Evolutionary conservation across 2,888 invertebrate species (phyloP).

Genomic region (Helobdella robusta): DNA sequence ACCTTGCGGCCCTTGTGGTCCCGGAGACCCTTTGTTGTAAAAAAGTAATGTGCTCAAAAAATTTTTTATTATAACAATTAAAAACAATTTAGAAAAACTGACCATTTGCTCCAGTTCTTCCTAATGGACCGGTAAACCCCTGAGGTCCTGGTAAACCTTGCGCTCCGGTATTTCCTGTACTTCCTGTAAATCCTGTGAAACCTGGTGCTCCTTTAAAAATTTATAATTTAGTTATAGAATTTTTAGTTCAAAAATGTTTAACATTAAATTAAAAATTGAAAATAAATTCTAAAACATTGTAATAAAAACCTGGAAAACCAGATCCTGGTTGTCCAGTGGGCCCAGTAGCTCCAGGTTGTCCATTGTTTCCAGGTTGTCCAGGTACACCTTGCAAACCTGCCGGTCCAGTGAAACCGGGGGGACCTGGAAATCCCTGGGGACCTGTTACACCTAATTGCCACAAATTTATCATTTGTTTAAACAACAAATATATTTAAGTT

Average conservation of each 20-base stretch:
- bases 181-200: conserved; percentile 25
- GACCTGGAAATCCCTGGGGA: conserved; percentile 7
- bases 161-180: conserved; percentile 26
- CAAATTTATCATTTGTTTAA: too few relatives aligned
- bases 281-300: neutral
- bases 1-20: conserved; percentile 22
- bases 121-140: conserved; percentile 21
- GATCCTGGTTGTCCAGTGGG: conserved; percentile 24
- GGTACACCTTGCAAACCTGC: conserved; percentile 13
- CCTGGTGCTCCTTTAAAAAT: conserved; percentile 29
- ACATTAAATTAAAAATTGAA: conserved; percentile 3
- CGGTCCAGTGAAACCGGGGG: neutral
- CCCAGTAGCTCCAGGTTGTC: conserved; percentile 21
- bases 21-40: too few relatives aligned
- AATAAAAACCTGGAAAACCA: neutral
- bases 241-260: too few relatives aligned
- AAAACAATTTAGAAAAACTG: too few relatives aligned
- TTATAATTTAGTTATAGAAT: too few relatives aligned
- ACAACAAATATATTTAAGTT: too few relatives aligned
- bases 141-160: conserved; percentile 17
- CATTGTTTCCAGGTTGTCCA: conserved; percentile 23
- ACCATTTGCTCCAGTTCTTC: too few relatives aligned
- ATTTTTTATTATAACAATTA: too few relatives aligned
- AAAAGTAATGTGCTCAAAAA: too few relatives aligned
- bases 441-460: too few relatives aligned